Evolutionary conservation across 1,140 invertebrate species (phyloP).

Genomic region (Heliconius melpomene): DNA sequence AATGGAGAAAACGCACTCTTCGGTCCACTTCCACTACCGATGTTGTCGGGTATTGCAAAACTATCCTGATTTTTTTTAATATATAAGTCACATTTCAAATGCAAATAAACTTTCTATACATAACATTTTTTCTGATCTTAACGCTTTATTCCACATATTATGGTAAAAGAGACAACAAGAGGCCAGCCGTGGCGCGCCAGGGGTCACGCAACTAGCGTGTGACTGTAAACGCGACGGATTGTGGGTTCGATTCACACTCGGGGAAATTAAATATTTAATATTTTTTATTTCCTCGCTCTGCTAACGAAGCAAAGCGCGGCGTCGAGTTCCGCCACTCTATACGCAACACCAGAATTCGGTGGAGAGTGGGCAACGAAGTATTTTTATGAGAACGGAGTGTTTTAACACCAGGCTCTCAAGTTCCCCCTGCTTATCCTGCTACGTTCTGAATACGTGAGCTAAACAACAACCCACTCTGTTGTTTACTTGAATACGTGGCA

Average conservation of each 20-base stretch:
- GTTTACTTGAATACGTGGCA: no score
- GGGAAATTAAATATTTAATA: background rate
- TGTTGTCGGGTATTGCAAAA: conserved; percentile 28
- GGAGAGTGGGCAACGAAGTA: background rate
- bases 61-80: conserved; percentile 19
- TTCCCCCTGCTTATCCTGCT: background rate
- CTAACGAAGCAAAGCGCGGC: background rate
- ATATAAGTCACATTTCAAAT: background rate
- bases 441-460: background rate
- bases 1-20: conserved; percentile 54
- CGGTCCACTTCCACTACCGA: conserved; percentile 28
- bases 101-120: background rate
- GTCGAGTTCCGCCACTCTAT: background rate
- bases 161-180: no score
- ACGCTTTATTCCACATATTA: background rate
- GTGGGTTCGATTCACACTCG: background rate
- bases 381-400: no score
- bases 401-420: no score
- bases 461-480: background rate
- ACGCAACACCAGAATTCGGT: background rate
- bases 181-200: background rate
- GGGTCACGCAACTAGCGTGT: background rate
- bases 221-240: background rate
- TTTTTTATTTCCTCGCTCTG: background rate
- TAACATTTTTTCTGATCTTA: background rate